Evolutionary conservation across 2,113 vertebrate genomes (phyloP).

Genomic region (Antechinus stuartii): DNA sequence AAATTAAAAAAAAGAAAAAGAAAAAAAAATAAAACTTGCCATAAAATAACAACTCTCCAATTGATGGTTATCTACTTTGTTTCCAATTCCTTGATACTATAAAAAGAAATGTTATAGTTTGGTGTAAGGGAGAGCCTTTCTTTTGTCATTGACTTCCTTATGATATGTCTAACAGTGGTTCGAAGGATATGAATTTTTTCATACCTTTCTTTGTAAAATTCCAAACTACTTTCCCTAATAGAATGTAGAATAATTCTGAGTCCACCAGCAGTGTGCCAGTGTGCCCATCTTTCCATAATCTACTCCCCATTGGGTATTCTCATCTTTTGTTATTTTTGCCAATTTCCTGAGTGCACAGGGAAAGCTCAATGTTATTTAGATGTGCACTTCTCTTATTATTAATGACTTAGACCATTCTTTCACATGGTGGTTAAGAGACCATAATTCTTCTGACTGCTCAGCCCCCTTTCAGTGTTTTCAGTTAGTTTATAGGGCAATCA

Average conservation of each 20-base stretch:
- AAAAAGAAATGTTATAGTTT: neutral
- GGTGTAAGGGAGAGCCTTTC: neutral
- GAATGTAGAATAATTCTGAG: neutral
- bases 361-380: neutral
- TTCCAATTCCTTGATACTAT: neutral
- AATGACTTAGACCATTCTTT: neutral
- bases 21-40: neutral
- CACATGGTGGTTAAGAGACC: neutral
- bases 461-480: neutral
- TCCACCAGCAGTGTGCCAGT: neutral
- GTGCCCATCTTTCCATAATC: neutral
- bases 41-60: neutral
- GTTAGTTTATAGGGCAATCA: neutral
- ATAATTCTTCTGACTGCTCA: neutral
- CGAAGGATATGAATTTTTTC: neutral
- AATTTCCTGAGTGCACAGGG: neutral
- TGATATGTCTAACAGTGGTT: neutral
- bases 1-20: too few species aligned
- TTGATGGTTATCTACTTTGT: neutral
- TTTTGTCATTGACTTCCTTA: neutral
- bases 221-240: neutral
- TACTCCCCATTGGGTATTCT: neutral
- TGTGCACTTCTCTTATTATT: neutral
- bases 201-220: neutral
- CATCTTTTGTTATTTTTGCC: neutral